Percentiles rank a stretch among this genome's conserved stretches.
These are phyloP conservation scores for Fopius arisanus DNA, from an alignment of 1,140 invertebrate genomes.

Conservation along the genomic window DNA sequence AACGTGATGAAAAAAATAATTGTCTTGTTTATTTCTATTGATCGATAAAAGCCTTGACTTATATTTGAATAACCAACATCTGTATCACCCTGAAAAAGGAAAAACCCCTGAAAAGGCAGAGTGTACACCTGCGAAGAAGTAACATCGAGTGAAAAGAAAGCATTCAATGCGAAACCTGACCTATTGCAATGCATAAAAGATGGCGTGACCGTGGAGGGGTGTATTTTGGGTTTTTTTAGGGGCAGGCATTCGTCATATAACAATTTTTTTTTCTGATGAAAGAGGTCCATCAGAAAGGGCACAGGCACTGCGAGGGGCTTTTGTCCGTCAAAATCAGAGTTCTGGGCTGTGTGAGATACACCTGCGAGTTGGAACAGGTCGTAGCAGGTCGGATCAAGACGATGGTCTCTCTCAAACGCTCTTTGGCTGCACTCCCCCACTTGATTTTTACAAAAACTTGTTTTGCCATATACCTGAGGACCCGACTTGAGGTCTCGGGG, in stretches of 20 bases:
- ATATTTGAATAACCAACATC: not conserved
- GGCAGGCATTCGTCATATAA: constrained; percentile 11
- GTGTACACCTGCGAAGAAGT: constrained; percentile 3
- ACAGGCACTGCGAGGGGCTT: not conserved
- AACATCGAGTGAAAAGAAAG: not conserved
- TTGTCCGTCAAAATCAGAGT: not conserved
- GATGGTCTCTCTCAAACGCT: constrained; percentile 34
- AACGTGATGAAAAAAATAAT: not conserved
- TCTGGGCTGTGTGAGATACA: constrained; percentile 42
- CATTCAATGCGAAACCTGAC: constrained; percentile 21
- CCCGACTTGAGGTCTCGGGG: constrained; percentile 50
- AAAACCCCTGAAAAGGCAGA: not conserved
- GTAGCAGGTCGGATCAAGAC: constrained; percentile 44
- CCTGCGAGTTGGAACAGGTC: constrained; percentile 55
- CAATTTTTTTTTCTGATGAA: constrained; percentile 10
- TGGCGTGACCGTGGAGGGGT: constrained; percentile 16
- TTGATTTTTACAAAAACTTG: constrained; percentile 16
- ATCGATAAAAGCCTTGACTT: not conserved
- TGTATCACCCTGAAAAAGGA: not conserved
- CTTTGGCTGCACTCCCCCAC: not conserved
- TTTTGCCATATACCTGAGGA: constrained; percentile 12
- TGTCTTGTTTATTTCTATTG: not conserved
- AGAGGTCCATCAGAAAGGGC: not conserved
- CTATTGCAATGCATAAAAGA: constrained; percentile 11
- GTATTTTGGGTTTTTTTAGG: not conserved